These are phyloP conservation scores for Rotaria magnacalcarata DNA, from an alignment of 2,888 invertebrate species.

Conservation along the genomic window DNA sequence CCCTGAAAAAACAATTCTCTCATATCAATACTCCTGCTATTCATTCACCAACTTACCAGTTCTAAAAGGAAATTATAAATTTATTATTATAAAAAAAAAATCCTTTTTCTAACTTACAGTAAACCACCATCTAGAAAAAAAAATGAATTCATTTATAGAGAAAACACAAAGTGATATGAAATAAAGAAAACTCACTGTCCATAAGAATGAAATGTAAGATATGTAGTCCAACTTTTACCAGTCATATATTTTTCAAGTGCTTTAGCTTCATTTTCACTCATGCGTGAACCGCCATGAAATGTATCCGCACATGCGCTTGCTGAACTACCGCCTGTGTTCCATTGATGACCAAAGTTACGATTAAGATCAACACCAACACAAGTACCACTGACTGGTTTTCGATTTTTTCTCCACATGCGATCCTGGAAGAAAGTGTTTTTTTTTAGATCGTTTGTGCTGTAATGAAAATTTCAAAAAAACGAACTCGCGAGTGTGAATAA, in stretches of 20 bases:
- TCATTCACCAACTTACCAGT: not conserved
- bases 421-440: slow-evolving; percentile 47
- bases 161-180: not conserved
- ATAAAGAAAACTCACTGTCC: not conserved
- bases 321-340: slow-evolving; percentile 52
- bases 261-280: slow-evolving; percentile 44
- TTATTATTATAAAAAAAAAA: not conserved
- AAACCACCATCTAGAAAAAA: slow-evolving; percentile 19
- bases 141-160: not conserved
- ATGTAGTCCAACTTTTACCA: slow-evolving; percentile 37
- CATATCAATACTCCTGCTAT: too few relatives aligned
- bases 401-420: slow-evolving; percentile 53
- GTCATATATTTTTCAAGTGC: slow-evolving; percentile 37
- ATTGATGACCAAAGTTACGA: slow-evolving; percentile 68
- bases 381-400: slow-evolving; percentile 43
- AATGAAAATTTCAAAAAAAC: not conserved
- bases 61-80: not conserved
- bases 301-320: slow-evolving; percentile 48
- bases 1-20: slow-evolving; percentile 26
- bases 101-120: not conserved
- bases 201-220: slow-evolving; percentile 42
- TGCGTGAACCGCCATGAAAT: slow-evolving; percentile 47
- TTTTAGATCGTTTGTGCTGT: too few relatives aligned
- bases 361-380: slow-evolving; percentile 73
- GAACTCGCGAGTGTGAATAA: slow-evolving; percentile 49